Evolutionary conservation across 2,888 invertebrate genomes (phyloP).

Genomic region (Digitonthophagus gazella): DNA sequence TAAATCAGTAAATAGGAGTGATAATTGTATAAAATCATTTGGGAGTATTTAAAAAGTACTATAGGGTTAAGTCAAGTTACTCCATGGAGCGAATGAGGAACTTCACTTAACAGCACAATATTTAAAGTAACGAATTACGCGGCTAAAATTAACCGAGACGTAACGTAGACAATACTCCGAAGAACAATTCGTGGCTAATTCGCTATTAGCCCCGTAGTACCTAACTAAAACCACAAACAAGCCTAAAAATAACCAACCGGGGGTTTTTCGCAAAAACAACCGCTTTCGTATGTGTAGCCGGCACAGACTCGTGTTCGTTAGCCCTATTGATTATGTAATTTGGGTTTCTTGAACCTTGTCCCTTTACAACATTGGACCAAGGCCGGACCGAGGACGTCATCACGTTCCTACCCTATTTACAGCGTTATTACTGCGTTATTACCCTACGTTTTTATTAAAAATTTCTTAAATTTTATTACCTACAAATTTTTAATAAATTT

Average conservation of each 20-base stretch:
- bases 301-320: constrained; percentile 7
- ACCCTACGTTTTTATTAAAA: too few relatives aligned
- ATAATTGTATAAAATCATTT: too few relatives aligned
- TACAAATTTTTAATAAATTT: too few relatives aligned
- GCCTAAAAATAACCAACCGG: not conserved
- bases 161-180: not conserved
- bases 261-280: not conserved
- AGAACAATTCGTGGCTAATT: not conserved
- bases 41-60: too few relatives aligned
- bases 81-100: too few relatives aligned
- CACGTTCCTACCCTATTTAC: not conserved
- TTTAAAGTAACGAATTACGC: too few relatives aligned
- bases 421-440: too few relatives aligned
- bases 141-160: not conserved
- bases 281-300: not conserved
- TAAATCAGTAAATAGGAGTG: too few relatives aligned
- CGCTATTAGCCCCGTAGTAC: not conserved
- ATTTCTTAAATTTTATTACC: too few relatives aligned
- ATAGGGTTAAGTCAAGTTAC: too few relatives aligned
- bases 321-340: constrained; percentile 17
- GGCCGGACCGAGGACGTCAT: constrained; percentile 3
- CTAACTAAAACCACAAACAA: not conserved
- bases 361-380: not conserved
- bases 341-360: constrained; percentile 4
- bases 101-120: too few relatives aligned